These are phyloP conservation scores for Pangasius djambal DNA, from an alignment of 2,797 vertebrate species.

Conservation along the genomic window DNA sequence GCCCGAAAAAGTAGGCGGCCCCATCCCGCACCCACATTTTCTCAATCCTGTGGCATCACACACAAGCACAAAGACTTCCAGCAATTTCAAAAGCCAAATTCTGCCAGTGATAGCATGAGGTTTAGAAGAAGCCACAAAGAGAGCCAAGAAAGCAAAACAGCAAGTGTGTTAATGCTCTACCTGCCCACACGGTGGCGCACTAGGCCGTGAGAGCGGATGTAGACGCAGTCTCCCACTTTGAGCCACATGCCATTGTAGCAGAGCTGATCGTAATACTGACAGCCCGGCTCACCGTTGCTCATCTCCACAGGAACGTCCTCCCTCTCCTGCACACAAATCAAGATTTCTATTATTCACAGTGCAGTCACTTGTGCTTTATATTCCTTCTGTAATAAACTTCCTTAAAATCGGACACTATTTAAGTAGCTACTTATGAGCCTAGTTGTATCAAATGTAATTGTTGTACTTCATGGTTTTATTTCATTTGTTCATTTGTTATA, in stretches of 20 bases:
- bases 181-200: conserved; percentile 94
- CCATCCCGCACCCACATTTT: conserved; percentile 98
- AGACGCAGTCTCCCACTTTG: conserved; percentile 96
- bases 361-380: neutral
- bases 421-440: neutral
- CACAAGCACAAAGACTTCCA: neutral
- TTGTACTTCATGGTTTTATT: neutral
- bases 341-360: neutral
- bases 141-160: neutral
- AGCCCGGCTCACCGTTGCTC: conserved; percentile 92
- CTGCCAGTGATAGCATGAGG: neutral
- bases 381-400: neutral
- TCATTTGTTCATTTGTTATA: neutral
- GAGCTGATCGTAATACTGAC: conserved; percentile 96
- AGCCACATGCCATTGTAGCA: conserved; percentile 92
- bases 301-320: conserved; percentile 93
- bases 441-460: neutral
- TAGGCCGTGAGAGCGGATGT: conserved; percentile 92
- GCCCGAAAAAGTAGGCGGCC: conserved; percentile 94
- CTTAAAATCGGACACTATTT: neutral
- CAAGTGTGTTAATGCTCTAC: conserved; percentile 67
- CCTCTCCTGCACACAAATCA: conserved; percentile 80
- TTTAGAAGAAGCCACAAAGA: neutral
- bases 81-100: neutral
- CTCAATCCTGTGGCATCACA: conserved; percentile 82